Evolutionary conservation across 2,888 invertebrate species (phyloP).

Genomic region (Cabera pusaria): DNA sequence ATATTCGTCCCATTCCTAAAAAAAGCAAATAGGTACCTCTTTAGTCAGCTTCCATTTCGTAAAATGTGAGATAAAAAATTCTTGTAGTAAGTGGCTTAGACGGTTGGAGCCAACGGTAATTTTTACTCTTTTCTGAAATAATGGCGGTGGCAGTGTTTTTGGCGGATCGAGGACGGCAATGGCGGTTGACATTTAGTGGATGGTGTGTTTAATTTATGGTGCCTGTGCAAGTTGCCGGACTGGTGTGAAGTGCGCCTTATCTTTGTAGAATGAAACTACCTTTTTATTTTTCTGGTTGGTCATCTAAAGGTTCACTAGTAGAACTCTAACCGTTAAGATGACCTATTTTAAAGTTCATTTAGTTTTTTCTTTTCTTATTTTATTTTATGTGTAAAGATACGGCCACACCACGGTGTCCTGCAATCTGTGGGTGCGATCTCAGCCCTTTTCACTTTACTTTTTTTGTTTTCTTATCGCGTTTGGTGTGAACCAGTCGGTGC

Average conservation of each 20-base stretch:
- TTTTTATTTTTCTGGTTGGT: no score
- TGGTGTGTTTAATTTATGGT: slow-evolving; percentile 15
- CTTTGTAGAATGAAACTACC: no score
- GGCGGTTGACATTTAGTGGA: slow-evolving; percentile 10
- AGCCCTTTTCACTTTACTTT: no score
- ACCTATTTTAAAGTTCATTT: no score
- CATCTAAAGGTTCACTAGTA: no score
- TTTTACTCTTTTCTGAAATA: slow-evolving; percentile 35
- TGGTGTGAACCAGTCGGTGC: no score
- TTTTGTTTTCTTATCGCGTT: no score
- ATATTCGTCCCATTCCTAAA: slow-evolving; percentile 1
- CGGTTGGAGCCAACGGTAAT: slow-evolving; percentile 32
- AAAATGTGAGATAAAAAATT: slow-evolving; percentile 51
- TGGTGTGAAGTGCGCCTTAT: background rate
- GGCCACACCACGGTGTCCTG: no score
- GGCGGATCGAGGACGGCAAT: slow-evolving; percentile 4
- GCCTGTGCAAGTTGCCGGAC: slow-evolving; percentile 4
- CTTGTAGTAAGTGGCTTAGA: slow-evolving; percentile 40
- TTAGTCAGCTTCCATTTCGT: slow-evolving; percentile 47
- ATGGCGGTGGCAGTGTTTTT: slow-evolving; percentile 13
- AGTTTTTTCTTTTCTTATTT: no score
- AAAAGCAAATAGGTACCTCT: slow-evolving; percentile 17
- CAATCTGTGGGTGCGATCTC: no score
- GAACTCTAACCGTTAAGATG: no score
- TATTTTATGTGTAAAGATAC: no score